Evolutionary conservation across 1,140 invertebrate species (phyloP), one percentile per base, ranked within the genome.

Genomic region (Aphis gossypii): DNA sequence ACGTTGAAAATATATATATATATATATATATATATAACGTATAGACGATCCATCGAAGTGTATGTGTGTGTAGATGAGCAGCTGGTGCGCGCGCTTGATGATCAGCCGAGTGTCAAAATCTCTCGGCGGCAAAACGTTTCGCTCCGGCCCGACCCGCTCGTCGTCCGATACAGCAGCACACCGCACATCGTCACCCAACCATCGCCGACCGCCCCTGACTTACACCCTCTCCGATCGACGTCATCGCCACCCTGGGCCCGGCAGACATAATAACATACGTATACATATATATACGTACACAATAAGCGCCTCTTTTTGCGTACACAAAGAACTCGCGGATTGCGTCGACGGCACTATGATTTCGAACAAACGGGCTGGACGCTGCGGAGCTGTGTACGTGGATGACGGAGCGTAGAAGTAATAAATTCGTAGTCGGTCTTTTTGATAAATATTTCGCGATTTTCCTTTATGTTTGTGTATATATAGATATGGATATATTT

Each of bases 91-190:
- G 90, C 90, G 92, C 48, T 86, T 93, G 91, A 92, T 92, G 90
- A 93, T 93, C 92, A 93, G 90, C 48, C 92, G 92, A 84, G 82
- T 93, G 92, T 93, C 92, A 93, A 93, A 93, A 68, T 68, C 60
- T 93, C 92, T 54, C 82, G 30, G 82, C 35, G 92, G 92, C 82
- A 86, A 86, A 93, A 93, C 76, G 48, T 41, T 93, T 93, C 92
- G n/a, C 46, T 83, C 90, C 11, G 25, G 38, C 46, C 23, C 25
- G 38, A 87, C 86, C 21, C 44, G 25, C 30, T 87, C 30, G 30
- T n/a, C 84, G 41, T 3, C 14, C 83, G 23, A 41, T 84, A 41
- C 83, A 14, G 38, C 46, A 60, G 25, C 8, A 7, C 51, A 54
- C 11, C 23, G 30, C 20, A 20, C 11, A 30, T 84, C 56, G 23